These are phyloP conservation scores for Chelmon rostratus DNA, from an alignment of 2,797 vertebrate genomes.

Conservation along the genomic window DNA sequence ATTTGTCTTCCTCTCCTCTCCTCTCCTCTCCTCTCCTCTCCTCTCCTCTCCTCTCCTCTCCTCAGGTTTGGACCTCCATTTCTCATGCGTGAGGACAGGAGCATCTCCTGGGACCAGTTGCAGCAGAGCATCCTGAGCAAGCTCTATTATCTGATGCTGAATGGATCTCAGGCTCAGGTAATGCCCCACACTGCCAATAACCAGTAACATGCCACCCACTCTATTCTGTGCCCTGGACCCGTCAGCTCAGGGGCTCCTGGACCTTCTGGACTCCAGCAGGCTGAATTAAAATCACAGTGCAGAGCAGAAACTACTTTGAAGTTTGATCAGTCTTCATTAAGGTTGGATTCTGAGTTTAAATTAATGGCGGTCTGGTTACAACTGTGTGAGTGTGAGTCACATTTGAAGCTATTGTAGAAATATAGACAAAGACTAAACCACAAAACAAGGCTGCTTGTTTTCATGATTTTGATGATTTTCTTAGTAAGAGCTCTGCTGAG, in stretches of 20 bases:
- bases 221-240: not conserved
- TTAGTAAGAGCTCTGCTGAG: not conserved
- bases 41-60: not conserved
- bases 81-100: conserved; percentile 89
- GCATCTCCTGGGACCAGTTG: conserved; percentile 92
- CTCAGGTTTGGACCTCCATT: conserved; percentile 93
- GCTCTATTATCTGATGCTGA: conserved; percentile 90
- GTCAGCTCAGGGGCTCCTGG: conserved; percentile 2
- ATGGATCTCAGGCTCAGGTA: conserved; percentile 87
- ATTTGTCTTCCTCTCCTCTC: not conserved
- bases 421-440: not conserved
- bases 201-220: conserved; percentile 31
- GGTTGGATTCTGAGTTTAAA: conserved; percentile 3
- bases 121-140: conserved; percentile 91
- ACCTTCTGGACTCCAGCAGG: not conserved
- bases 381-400: not conserved
- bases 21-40: not conserved
- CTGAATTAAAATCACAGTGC: conserved; percentile 14
- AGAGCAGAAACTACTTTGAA: not conserved
- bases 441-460: not conserved
- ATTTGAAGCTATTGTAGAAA: not conserved
- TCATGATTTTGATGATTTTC: conserved; percentile 11
- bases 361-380: not conserved
- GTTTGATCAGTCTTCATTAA: conserved; percentile 8
- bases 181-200: not conserved